These are phyloP conservation scores for Odontocolon sp. DNA, from an alignment of 2,888 invertebrate species.

Conservation along the genomic window DNA sequence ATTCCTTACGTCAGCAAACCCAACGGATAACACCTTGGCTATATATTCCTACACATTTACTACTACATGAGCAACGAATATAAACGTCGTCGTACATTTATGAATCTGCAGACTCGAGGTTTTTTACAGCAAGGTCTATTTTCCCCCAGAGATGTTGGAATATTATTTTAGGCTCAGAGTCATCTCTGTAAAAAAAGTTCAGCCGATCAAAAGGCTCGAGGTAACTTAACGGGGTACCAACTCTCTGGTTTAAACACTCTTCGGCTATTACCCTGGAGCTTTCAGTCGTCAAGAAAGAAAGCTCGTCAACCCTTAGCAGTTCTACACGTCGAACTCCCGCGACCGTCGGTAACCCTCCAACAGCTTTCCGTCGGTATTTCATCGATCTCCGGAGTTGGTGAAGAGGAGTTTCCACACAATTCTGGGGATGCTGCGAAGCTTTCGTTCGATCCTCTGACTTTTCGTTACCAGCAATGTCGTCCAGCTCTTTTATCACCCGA, in stretches of 20 bases:
- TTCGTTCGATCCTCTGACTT: background rate
- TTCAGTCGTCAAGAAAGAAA: slow-evolving; percentile 44
- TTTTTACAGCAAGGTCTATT: background rate
- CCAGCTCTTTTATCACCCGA: slow-evolving; percentile 43
- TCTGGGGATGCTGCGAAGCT: background rate
- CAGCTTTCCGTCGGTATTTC: slow-evolving; percentile 41
- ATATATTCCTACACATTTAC: background rate
- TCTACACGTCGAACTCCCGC: background rate
- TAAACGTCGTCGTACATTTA: slow-evolving; percentile 19
- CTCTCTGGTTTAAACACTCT: too few relatives aligned
- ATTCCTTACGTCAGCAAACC: slow-evolving; percentile 38
- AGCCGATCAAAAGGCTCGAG: background rate
- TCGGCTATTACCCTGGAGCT: background rate
- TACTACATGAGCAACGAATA: slow-evolving; percentile 11
- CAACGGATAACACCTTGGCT: slow-evolving; percentile 22
- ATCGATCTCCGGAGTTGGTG: background rate
- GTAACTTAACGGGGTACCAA: background rate
- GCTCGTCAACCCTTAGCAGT: slow-evolving; percentile 3
- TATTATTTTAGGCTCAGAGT: background rate
- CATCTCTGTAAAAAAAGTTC: slow-evolving; percentile 27
- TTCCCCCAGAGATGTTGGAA: background rate
- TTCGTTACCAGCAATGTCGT: slow-evolving; percentile 8
- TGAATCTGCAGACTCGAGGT: slow-evolving; percentile 25
- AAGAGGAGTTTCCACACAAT: slow-evolving; percentile 11
- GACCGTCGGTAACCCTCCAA: slow-evolving; percentile 43